These are phyloP conservation scores for Callithrix jacchus DNA, from an alignment of 2,113 vertebrate species.

Conservation along the genomic window DNA sequence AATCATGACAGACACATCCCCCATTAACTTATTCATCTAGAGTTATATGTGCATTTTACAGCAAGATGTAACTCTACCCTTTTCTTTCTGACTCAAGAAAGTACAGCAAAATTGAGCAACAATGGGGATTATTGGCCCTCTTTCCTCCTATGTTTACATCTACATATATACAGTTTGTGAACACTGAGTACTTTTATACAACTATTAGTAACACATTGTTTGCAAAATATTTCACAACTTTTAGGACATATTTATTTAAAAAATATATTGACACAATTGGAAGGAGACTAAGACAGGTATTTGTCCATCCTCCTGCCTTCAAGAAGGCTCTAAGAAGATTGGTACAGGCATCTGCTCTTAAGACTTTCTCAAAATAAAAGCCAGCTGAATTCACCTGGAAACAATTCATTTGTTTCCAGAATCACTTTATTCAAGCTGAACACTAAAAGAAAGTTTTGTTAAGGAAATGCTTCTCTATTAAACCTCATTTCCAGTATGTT, in stretches of 20 bases:
- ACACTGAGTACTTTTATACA: background rate
- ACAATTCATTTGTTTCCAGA: constrained; percentile 6
- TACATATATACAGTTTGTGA: background rate
- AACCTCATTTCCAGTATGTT: background rate
- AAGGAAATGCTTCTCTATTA: background rate
- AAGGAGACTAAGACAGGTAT: background rate
- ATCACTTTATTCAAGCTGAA: background rate
- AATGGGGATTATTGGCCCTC: background rate
- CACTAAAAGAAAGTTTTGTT: background rate
- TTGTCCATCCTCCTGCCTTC: background rate
- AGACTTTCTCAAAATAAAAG: constrained; percentile 1
- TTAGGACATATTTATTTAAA: background rate
- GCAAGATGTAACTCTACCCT: background rate
- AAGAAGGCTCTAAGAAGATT: background rate
- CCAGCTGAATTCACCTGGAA: constrained; percentile 34
- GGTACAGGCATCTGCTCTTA: background rate
- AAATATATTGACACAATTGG: background rate
- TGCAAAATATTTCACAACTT: background rate
- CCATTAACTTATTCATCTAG: background rate
- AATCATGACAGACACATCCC: background rate
- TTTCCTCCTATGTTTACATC: background rate
- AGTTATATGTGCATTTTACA: background rate
- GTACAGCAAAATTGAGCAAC: background rate
- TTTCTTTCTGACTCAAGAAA: background rate
- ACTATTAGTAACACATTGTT: constrained; percentile 24